A percentile compares a stretch with the other conserved stretches of the same genome.
These are phyloP conservation scores for Leptoteleia sp. DNA, from an alignment of 1,140 invertebrate genomes.

Conservation along the genomic window DNA sequence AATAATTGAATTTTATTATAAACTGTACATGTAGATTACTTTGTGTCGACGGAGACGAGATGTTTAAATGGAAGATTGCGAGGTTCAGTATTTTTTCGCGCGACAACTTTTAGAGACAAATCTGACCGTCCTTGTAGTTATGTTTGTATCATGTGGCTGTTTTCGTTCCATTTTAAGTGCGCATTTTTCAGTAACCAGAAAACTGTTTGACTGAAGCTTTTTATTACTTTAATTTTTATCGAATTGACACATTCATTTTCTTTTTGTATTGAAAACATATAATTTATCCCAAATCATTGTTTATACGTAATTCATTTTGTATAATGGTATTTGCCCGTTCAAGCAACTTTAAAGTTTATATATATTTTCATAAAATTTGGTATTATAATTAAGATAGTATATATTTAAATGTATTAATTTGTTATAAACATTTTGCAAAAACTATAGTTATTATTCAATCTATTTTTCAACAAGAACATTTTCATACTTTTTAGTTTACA, in stretches of 20 bases:
- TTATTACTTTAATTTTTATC: background rate
- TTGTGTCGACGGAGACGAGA: slow-evolving; percentile 6
- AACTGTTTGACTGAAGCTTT: slow-evolving; percentile 2
- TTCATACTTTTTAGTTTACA: too few relatives aligned
- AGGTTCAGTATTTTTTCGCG: slow-evolving; percentile 26
- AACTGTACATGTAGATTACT: too few relatives aligned
- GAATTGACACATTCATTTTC: too few relatives aligned
- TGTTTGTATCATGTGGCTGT: slow-evolving; percentile 12
- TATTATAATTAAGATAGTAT: too few relatives aligned
- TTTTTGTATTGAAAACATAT: background rate
- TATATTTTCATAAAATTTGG: too few relatives aligned
- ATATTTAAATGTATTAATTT: too few relatives aligned
- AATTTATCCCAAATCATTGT: slow-evolving; percentile 4
- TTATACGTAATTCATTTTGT: background rate
- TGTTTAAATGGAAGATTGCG: slow-evolving; percentile 21
- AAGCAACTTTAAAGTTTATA: slow-evolving; percentile 1
- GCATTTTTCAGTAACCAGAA: slow-evolving; percentile 14
- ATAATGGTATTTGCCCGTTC: background rate
- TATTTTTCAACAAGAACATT: too few relatives aligned
- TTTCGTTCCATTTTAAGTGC: slow-evolving; percentile 20
- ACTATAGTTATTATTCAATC: too few relatives aligned
- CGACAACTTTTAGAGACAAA: slow-evolving; percentile 18
- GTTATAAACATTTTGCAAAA: too few relatives aligned
- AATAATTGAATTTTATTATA: too few relatives aligned
- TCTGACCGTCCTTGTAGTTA: background rate